A percentile compares a stretch with the other conserved stretches of the same genome.
phyloP scores from a whole-genome alignment of 1,140 invertebrate genomes.

The Zaprionus davidi region DNA sequence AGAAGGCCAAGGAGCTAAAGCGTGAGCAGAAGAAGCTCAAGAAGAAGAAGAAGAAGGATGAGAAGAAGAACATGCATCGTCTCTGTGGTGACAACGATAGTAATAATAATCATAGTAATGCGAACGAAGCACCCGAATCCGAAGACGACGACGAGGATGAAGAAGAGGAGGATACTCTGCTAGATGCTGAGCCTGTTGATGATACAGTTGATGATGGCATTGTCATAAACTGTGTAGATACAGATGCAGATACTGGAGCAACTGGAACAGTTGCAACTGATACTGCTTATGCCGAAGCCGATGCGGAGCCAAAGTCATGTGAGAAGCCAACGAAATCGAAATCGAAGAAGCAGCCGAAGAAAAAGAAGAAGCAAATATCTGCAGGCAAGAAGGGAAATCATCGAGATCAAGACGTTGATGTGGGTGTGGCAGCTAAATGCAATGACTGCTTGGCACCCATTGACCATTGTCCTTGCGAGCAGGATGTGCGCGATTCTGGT shows the following conservation, averaged over 20 bases:
- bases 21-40: conserved; percentile 95
- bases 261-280: conserved; percentile 1
- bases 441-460: conserved; percentile 65
- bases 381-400: conserved; percentile 33
- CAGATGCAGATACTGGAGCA: conserved; percentile 23
- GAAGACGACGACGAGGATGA: conserved; percentile 56
- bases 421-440: conserved; percentile 56
- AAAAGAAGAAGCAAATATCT: conserved; percentile 76
- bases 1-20: conserved; percentile 91
- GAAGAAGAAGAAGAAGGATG: conserved; percentile 92
- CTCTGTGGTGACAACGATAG: conserved; percentile 56
- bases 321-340: conserved; percentile 75
- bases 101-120: conserved; percentile 29
- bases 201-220: conserved; percentile 63
- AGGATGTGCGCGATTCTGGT: conserved; percentile 89
- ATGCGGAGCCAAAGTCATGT: conserved; percentile 31
- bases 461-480: conserved; percentile 84
- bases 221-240: conserved; percentile 46
- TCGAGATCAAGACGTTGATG: conserved; percentile 47
- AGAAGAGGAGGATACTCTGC: conserved; percentile 28
- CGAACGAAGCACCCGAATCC: conserved; percentile 55
- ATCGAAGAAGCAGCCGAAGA: conserved; percentile 78
- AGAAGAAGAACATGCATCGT: conserved; percentile 85
- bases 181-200: conserved; percentile 36
- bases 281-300: conserved; percentile 22